These are phyloP conservation scores for Triops cancriformis DNA, from an alignment of 1,140 invertebrate genomes.

Conservation along the genomic window DNA sequence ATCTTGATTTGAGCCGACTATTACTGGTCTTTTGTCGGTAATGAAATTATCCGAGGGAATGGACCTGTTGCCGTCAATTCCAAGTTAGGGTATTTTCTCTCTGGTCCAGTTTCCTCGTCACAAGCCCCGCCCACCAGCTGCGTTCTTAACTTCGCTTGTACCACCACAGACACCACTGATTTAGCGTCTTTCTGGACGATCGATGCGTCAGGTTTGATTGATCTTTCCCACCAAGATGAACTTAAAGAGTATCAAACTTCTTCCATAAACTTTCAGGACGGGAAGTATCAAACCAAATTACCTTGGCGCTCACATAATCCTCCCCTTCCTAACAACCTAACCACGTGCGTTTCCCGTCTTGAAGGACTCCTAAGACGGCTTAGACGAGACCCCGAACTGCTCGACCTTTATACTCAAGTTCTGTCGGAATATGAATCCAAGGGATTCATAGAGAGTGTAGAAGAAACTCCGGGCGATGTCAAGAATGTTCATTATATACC, in stretches of 20 bases:
- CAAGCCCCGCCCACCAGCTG: background rate
- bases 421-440: background rate
- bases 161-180: background rate
- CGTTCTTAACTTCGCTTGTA: background rate
- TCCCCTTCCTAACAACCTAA: constrained; percentile 15
- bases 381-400: background rate
- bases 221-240: background rate
- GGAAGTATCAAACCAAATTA: background rate
- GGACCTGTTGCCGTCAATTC: background rate
- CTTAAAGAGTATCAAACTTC: background rate
- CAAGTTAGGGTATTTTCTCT: background rate
- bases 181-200: background rate
- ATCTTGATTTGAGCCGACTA: background rate
- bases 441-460: background rate
- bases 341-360: background rate
- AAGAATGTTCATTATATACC: background rate
- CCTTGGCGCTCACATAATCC: constrained; percentile 6
- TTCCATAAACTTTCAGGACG: background rate
- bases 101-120: background rate
- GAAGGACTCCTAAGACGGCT: background rate
- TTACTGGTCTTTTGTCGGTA: background rate
- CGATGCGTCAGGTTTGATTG: background rate
- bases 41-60: background rate
- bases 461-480: background rate
- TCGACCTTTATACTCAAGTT: background rate